Evolutionary conservation across 2,888 invertebrate species (phyloP).

Genomic region (Maniola hyperantus): DNA sequence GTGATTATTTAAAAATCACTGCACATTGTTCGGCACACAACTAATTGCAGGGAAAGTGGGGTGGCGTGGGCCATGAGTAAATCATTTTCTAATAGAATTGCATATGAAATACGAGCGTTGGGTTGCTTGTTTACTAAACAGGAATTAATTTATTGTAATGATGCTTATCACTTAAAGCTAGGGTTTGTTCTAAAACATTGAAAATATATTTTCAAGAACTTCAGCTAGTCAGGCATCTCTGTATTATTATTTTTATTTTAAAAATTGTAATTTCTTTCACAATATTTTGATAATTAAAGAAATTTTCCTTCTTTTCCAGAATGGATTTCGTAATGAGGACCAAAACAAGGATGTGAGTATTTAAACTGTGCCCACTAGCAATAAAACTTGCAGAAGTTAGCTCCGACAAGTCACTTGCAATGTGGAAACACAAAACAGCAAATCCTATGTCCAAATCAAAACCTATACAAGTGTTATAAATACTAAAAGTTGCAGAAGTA

Average conservation of each 20-base stretch:
- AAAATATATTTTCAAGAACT: not conserved
- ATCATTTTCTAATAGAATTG: slow-evolving; percentile 74
- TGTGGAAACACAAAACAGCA: too few species aligned
- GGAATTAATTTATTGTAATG: slow-evolving; percentile 9
- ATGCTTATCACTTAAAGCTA: not conserved
- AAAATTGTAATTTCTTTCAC: too few species aligned
- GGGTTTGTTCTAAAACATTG: not conserved
- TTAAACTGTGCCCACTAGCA: not conserved
- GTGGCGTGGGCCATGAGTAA: slow-evolving; percentile 73
- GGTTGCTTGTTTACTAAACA: slow-evolving; percentile 30
- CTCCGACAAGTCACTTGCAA: too few species aligned
- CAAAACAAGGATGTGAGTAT: slow-evolving; percentile 10
- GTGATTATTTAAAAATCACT: slow-evolving; percentile 82
- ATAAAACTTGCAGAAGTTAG: not conserved
- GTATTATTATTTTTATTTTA: not conserved
- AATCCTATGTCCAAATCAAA: too few species aligned
- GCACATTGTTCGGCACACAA: slow-evolving; percentile 79
- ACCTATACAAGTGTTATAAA: too few species aligned
- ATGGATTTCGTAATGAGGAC: slow-evolving; percentile 36
- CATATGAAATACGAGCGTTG: slow-evolving; percentile 34
- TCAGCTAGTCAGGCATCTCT: too few species aligned
- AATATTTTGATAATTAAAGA: not conserved
- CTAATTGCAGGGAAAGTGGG: slow-evolving; percentile 82
- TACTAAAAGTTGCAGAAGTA: too few species aligned
- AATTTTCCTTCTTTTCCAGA: slow-evolving; percentile 37